Evolutionary conservation across 2,797 vertebrate genomes (phyloP), one percentile per base, ranked within the genome.

Genomic region (Diceros bicornis): DNA sequence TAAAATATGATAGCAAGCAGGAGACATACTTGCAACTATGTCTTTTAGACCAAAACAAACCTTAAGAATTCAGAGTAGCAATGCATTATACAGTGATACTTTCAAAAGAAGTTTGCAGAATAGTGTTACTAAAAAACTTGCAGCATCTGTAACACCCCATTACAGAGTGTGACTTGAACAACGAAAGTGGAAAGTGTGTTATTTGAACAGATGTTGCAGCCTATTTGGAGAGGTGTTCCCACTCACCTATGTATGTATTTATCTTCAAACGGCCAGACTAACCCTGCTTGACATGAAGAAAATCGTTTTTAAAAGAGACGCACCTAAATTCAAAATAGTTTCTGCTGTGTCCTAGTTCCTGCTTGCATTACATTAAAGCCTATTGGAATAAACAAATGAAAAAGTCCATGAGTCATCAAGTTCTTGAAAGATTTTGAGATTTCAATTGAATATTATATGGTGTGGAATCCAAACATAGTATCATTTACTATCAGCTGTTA

Each of bases 71-170:
- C 78, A 90, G 55, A 96, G 68, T 85, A 95, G 14, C n/a, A 50
- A 62, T 89, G 55, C 17, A 77, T 94, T 78, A 74, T 79, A 62
- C 44, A 90, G 95, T 93, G 93, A 84, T 77, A 88, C 87, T 96
- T 97, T 83, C 50, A 61, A 82, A 87, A 77, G 47, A 77, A 72
- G 47, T 89, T 89, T 93, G 55, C 32, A 94, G 32, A 55, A 89
- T 10, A 52, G 82, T 57, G 95, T 94, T 93, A 93, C 94, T 94
- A 96, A 98, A 97, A 97, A 84, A 14, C 29, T 92, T 91, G 59
- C 66, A 94, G 37, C 64, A 64, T 74, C 78, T 89, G 89, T 94
- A 96, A 79, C 94, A 95, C 74, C 75, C 23, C 77, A 62, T 92
- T 94, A 94, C 44, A 95, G 25, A 74, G 68, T 96, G 79, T 96